Evolutionary conservation across 2,888 invertebrate genomes (phyloP).

Genomic region (Drosophila prostipennis): DNA sequence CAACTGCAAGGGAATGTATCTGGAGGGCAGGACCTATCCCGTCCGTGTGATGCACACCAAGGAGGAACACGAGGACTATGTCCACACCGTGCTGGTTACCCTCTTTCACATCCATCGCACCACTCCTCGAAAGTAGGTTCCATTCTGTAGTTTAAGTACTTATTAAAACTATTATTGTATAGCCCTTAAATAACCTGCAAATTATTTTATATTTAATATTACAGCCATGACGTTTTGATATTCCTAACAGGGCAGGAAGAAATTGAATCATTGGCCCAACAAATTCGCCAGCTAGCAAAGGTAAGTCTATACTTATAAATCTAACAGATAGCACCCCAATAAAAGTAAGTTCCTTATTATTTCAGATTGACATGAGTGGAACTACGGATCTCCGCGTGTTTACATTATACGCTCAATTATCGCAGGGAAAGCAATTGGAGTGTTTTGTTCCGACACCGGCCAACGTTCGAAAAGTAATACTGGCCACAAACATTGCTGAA

Average conservation of each 20-base stretch:
- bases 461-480: slow-evolving; percentile 93
- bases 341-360: slow-evolving; percentile 50
- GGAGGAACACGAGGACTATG: slow-evolving; percentile 92
- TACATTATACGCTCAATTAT: slow-evolving; percentile 96
- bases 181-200: neutral
- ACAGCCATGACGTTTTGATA: slow-evolving; percentile 94
- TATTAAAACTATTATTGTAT: no score
- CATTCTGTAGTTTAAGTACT: no score
- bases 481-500: slow-evolving; percentile 99
- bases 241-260: slow-evolving; percentile 99
- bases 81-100: slow-evolving; percentile 92
- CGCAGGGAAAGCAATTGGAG: slow-evolving; percentile 93
- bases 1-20: slow-evolving; percentile 93
- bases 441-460: slow-evolving; percentile 91
- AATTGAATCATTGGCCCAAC: slow-evolving; percentile 93
- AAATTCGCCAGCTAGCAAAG: slow-evolving; percentile 89
- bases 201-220: slow-evolving; percentile 73
- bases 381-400: slow-evolving; percentile 90
- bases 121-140: slow-evolving; percentile 90
- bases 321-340: neutral
- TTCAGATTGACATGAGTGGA: slow-evolving; percentile 85
- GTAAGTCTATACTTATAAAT: slow-evolving; percentile 77
- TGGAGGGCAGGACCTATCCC: slow-evolving; percentile 95
- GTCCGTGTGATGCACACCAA: slow-evolving; percentile 90
- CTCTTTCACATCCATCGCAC: slow-evolving; percentile 95